Evolutionary conservation across 2,888 invertebrate species (phyloP).

Genomic region (Entomobrya multifasciata): DNA sequence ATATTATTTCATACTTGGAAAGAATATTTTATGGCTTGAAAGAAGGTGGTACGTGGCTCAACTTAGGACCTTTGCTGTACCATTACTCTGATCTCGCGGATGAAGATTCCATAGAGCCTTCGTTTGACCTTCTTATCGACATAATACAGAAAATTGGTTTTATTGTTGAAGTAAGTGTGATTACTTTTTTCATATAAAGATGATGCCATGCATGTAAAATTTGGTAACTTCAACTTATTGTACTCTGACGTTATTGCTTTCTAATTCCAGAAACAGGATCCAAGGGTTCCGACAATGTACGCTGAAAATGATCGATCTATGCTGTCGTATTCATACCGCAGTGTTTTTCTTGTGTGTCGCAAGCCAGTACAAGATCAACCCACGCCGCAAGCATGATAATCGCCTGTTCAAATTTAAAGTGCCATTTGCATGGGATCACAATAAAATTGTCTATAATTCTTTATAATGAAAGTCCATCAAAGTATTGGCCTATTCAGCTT

Average conservation of each 20-base stretch:
- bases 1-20: conserved; percentile 96
- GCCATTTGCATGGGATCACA: neutral
- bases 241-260: conserved; percentile 27
- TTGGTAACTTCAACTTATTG: no score
- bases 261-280: conserved; percentile 87
- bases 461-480: neutral
- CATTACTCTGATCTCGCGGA: conserved; percentile 91
- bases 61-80: conserved; percentile 95
- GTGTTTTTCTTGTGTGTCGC: conserved; percentile 94
- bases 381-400: conserved; percentile 1
- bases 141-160: conserved; percentile 93
- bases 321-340: conserved; percentile 95
- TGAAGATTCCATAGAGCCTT: conserved; percentile 95
- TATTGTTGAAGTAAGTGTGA: conserved; percentile 84
- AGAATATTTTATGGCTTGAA: conserved; percentile 93
- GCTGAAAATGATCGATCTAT: conserved; percentile 96
- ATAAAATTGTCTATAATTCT: neutral
- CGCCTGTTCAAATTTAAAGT: neutral
- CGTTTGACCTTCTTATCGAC: conserved; percentile 90
- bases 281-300: conserved; percentile 91
- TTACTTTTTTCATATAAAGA: no score
- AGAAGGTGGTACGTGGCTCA: conserved; percentile 94
- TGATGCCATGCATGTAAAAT: neutral
- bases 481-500: neutral
- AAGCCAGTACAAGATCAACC: conserved; percentile 84